Evolutionary conservation across 1,140 invertebrate genomes (phyloP).

Genomic region (Lineus longissimus): DNA sequence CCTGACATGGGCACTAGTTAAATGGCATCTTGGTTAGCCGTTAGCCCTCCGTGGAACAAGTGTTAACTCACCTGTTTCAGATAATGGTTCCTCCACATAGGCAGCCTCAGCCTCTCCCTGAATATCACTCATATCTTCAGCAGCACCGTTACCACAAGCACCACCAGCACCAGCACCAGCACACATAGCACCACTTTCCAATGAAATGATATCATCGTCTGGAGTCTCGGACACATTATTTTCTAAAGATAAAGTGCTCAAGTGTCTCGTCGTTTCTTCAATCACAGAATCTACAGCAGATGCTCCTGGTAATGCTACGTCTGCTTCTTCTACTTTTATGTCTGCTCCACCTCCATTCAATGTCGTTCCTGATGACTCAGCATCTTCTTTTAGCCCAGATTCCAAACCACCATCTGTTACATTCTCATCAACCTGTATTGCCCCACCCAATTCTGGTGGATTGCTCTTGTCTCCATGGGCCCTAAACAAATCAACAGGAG

Average conservation of each 20-base stretch:
- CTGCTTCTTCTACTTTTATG: neutral
- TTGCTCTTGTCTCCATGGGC: slow-evolving; percentile 34
- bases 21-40: too few relatives aligned
- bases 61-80: too few relatives aligned
- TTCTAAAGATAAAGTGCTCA: neutral
- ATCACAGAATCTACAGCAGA: slow-evolving; percentile 4
- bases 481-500: slow-evolving; percentile 18
- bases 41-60: too few relatives aligned
- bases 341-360: slow-evolving; percentile 9
- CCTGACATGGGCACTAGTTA: too few relatives aligned
- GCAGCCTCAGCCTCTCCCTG: slow-evolving; percentile 7
- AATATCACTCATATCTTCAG: neutral
- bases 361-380: too few relatives aligned
- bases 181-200: neutral
- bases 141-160: neutral
- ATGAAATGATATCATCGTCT: neutral
- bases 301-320: slow-evolving; percentile 2
- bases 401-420: too few relatives aligned
- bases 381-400: too few relatives aligned
- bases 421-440: too few relatives aligned
- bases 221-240: neutral
- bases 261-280: neutral
- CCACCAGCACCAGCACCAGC: neutral
- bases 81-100: neutral
- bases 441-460: slow-evolving; percentile 17